Conservation (phyloP, 30 jellyfish, hydroid and myxozoan genomes). For the Nemopilema nomurai region DNA sequence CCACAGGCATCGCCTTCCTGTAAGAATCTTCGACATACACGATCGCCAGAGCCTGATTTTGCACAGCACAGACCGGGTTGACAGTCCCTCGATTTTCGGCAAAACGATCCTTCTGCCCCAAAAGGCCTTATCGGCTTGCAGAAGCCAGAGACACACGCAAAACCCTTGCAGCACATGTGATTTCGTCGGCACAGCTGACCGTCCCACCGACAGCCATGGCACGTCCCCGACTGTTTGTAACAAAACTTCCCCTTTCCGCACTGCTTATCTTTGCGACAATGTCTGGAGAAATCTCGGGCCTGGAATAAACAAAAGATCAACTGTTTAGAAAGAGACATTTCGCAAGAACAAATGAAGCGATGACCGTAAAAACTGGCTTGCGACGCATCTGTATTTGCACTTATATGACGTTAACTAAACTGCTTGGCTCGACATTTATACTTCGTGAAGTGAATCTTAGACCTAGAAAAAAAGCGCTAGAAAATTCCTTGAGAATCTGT, state of each 20-base stretch:
- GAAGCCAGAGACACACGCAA: slow-evolving; percentile 82
- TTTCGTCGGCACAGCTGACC: slow-evolving; percentile 88
- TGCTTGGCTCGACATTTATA: not conserved
- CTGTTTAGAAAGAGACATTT: not conserved
- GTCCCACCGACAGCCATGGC: slow-evolving; percentile 82
- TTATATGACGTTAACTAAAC: not conserved
- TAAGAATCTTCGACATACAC: slow-evolving; percentile 66
- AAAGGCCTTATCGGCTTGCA: slow-evolving; percentile 64
- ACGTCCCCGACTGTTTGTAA: slow-evolving; percentile 63
- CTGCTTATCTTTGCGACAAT: slow-evolving; percentile 91
- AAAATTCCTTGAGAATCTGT: no score
- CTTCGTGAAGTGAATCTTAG: not conserved
- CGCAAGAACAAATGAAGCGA: not conserved
- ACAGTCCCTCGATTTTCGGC: slow-evolving; percentile 88
- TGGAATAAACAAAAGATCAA: not conserved
- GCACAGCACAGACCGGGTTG: slow-evolving; percentile 93
- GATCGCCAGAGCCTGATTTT: slow-evolving; percentile 63
- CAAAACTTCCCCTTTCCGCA: slow-evolving; percentile 82
- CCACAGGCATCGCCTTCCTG: slow-evolving; percentile 85
- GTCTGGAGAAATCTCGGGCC: slow-evolving; percentile 21
- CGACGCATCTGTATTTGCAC: not conserved
- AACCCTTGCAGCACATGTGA: slow-evolving; percentile 96
- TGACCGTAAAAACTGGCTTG: not conserved
- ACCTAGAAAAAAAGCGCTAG: not conserved
- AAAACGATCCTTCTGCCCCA: slow-evolving; percentile 71